Conservation (phyloP, 1,140 invertebrate genomes). For the Hyposmocoma kahamanoa region DNA sequence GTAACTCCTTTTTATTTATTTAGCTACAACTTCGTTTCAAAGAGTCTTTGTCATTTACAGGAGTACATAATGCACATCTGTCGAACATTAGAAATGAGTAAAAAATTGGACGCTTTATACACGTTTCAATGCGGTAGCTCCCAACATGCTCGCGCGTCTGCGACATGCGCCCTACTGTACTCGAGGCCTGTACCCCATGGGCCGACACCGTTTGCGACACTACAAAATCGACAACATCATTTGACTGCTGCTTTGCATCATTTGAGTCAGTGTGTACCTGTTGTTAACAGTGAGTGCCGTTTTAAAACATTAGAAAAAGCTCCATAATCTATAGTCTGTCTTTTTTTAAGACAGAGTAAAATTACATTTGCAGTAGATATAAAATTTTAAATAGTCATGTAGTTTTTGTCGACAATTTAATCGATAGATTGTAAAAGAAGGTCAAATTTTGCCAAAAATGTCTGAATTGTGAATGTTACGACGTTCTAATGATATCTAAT, state of each 20-base stretch:
- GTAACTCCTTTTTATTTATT: too few relatives aligned
- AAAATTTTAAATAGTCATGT: too few relatives aligned
- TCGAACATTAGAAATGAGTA: conserved; percentile 77
- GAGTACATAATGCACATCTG: conserved; percentile 80
- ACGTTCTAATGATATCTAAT: too few relatives aligned
- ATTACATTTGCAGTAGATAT: too few relatives aligned
- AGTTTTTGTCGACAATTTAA: too few relatives aligned
- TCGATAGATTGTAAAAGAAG: too few relatives aligned
- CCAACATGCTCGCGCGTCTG: conserved; percentile 81
- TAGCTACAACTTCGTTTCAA: too few relatives aligned
- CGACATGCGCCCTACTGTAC: conserved; percentile 84
- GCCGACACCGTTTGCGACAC: conserved; percentile 72
- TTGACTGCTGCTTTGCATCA: conserved; percentile 78
- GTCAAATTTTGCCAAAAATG: too few relatives aligned
- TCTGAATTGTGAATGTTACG: too few relatives aligned
- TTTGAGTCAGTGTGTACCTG: conserved; percentile 68
- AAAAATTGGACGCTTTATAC: conserved; percentile 79
- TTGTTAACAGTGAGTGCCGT: conserved; percentile 32
- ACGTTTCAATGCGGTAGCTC: conserved; percentile 79
- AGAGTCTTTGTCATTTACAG: too few relatives aligned
- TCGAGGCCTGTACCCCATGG: conserved; percentile 47
- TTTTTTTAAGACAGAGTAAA: too few relatives aligned
- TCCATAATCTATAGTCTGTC: too few relatives aligned
- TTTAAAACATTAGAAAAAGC: background rate
- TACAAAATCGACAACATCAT: conserved; percentile 72